These are phyloP conservation scores for Rattus norvegicus DNA, from an alignment of 2,113 vertebrate species.

Conservation along the genomic window GRCr8 NC_086026.1:59764001-59764500, in stretches of 20 bases:
- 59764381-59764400: neutral
- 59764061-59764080: too few relatives aligned
- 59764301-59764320: neutral
- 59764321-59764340: neutral
- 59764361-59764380: neutral
- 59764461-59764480: neutral
- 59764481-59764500: neutral
- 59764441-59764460: neutral
- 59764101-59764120: neutral
- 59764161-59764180: neutral
- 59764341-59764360: neutral
- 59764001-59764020: neutral
- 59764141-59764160: neutral
- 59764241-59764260: conserved; percentile 24
- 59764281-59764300: too few relatives aligned
- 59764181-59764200: neutral
- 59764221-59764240: neutral
- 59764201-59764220: neutral
- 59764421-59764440: neutral
- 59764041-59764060: too few relatives aligned
- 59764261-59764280: neutral
- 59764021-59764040: neutral
- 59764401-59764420: neutral
- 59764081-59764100: too few relatives aligned
- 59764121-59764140: too few relatives aligned